These are phyloP conservation scores for Buphagus erythrorhynchus DNA, from an alignment of 2,797 vertebrate species.

Conservation along the genomic window DNA sequence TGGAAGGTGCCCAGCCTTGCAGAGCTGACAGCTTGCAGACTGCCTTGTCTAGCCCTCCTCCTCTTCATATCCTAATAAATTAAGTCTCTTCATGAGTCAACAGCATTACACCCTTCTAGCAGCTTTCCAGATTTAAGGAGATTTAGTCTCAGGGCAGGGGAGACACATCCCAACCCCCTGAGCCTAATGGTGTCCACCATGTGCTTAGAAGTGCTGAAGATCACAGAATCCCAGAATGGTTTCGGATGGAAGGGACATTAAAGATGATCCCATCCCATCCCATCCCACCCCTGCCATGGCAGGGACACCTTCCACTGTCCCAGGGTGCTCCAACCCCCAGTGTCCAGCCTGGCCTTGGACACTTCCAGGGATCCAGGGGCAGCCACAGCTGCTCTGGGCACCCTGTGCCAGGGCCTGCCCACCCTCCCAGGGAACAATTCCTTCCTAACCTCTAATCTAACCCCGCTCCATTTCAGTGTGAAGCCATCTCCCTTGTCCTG, in stretches of 20 bases:
- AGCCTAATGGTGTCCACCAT: neutral
- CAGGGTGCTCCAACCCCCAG: neutral
- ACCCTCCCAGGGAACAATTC: neutral
- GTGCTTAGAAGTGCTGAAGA: neutral
- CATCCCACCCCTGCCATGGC: neutral
- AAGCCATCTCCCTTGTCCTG: neutral
- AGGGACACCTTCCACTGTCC: neutral
- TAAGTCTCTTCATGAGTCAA: constrained; percentile 25
- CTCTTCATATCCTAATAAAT: neutral
- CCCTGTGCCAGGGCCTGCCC: neutral
- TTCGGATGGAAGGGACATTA: neutral
- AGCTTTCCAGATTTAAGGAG: neutral
- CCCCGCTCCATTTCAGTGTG: neutral
- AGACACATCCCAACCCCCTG: neutral
- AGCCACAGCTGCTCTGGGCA: neutral
- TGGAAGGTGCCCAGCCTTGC: neutral
- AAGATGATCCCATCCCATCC: neutral
- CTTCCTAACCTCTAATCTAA: neutral
- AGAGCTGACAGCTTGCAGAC: neutral
- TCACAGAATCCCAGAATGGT: neutral
- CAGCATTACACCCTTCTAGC: neutral
- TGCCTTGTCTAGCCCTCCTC: neutral
- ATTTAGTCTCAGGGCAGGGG: neutral
- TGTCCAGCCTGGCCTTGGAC: neutral
- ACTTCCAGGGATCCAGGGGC: neutral